Percentiles rank a stretch among this genome's conserved stretches.
These are phyloP conservation scores for Perizoma flavofasciatum DNA, from an alignment of 2,888 invertebrate species.

Conservation along the genomic window DNA sequence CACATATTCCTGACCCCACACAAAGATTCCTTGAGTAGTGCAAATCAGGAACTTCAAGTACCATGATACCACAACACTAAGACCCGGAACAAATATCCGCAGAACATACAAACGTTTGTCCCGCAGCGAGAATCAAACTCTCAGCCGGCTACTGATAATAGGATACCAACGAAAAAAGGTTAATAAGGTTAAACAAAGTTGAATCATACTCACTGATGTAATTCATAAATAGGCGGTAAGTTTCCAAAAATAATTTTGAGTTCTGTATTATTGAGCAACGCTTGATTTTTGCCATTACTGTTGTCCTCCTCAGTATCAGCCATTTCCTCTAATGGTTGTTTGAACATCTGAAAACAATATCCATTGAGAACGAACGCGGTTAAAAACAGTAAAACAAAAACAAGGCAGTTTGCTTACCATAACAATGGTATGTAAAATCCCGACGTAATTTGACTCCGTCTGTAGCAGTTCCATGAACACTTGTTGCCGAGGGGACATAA, in stretches of 20 bases:
- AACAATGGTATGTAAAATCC: constrained; percentile 96
- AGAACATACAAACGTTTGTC: too few relatives aligned
- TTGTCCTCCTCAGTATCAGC: constrained; percentile 87
- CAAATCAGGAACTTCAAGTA: too few relatives aligned
- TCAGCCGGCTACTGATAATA: too few relatives aligned
- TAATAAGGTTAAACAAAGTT: neutral
- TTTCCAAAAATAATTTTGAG: constrained; percentile 98
- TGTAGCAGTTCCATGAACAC: constrained; percentile 96
- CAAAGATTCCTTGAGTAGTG: too few relatives aligned
- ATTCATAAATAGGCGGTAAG: constrained; percentile 96
- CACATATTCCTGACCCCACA: too few relatives aligned
- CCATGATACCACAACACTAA: too few relatives aligned
- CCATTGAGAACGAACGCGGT: constrained; percentile 7
- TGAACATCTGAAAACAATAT: constrained; percentile 89
- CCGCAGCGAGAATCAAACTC: too few relatives aligned
- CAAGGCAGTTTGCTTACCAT: constrained; percentile 84
- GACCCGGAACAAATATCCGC: too few relatives aligned
- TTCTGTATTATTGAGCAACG: constrained; percentile 94
- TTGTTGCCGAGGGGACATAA: constrained; percentile 90
- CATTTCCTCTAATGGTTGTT: constrained; percentile 95
- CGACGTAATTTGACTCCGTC: constrained; percentile 99
- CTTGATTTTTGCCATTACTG: constrained; percentile 85
- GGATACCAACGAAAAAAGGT: too few relatives aligned
- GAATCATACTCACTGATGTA: constrained; percentile 87
- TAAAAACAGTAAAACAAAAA: constrained; percentile 12